Base-by-base conservation (phyloP, 2,797 vertebrate species). In the Mionectes olivaceus region DNA sequence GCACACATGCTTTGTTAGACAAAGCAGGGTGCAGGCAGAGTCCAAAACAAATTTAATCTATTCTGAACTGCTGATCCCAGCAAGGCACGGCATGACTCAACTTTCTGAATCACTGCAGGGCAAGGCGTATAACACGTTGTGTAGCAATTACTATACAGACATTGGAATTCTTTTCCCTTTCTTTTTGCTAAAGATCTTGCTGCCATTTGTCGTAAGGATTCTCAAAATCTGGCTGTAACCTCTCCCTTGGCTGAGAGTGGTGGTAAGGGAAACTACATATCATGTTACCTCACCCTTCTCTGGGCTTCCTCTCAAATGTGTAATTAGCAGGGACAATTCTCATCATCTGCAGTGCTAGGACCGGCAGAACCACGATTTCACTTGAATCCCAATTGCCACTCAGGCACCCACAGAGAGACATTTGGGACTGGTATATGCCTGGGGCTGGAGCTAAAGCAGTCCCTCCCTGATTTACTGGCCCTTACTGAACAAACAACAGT, bases 21-120 rank as follows among this genome's bases (percentile, higher is more conserved):
- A 94, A 83, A 78, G 77, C 76, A 57, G 80, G 49, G 82, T 84
- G 79, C 79, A 89, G 88, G n/a, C 75, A 82, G 60, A 65, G 73
- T 90, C 94, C 91, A 94, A 96, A 95, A 88, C 65, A 93, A 90
- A 96, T 93, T 65, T 90, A 90, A 95, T 94, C 88, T 92, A 81
- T 93, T 80, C 89, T 95, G 89, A 93, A 91, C 89, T 91, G 87
- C 89, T 97, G 95, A 94, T 89, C 89, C 84, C 95, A 97, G 93
- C 95, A 90, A 96, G 87, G 56, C 93, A 89, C 1, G 23, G 75
- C 65, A 89, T 8, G 3, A 81, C 33, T 78, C 90, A 75, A 68
- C 86, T 87, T 91, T 92, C 75, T 71, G 78, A 93, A 64, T 52
- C 74, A 71, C 78, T 65, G 74, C 71, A 90, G 82, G 82, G 77